Conservation (phyloP, 2,888 invertebrate genomes). For the Meta bourneti region DNA sequence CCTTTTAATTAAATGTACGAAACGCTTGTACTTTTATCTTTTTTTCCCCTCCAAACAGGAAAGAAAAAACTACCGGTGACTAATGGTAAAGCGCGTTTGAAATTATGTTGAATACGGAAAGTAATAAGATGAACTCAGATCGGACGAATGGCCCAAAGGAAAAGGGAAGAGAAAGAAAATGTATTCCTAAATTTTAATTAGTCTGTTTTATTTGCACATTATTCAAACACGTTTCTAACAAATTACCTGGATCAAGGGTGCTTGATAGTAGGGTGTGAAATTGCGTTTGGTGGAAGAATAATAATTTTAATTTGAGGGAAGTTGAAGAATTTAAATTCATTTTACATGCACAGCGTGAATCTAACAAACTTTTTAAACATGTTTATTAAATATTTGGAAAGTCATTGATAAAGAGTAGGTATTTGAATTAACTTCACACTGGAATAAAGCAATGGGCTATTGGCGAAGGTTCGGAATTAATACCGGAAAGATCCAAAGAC, state of each 20-base stretch:
- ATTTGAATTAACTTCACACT: too few species aligned
- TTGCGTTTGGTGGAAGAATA: not conserved
- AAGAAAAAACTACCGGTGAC: slow-evolving; percentile 28
- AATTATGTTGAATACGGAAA: slow-evolving; percentile 4
- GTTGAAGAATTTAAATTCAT: too few species aligned
- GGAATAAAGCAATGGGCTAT: too few species aligned
- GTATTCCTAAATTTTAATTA: slow-evolving; percentile 36
- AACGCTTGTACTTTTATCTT: slow-evolving; percentile 17
- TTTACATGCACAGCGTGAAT: too few species aligned
- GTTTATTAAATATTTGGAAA: not conserved
- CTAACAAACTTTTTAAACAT: not conserved
- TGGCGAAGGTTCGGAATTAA: too few species aligned
- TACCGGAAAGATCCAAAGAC: too few species aligned
- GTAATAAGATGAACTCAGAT: slow-evolving; percentile 27
- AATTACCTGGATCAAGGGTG: not conserved
- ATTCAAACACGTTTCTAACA: not conserved
- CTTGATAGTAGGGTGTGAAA: not conserved
- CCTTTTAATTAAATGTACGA: slow-evolving; percentile 58
- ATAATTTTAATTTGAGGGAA: not conserved
- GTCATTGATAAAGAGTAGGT: too few species aligned
- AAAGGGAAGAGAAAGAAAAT: not conserved
- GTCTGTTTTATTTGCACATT: slow-evolving; percentile 30
- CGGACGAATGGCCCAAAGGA: not conserved
- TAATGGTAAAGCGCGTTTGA: slow-evolving; percentile 36
- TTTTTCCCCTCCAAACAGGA: slow-evolving; percentile 6